Conservation (phyloP, 2,888 invertebrate genomes). For the Clusia tigrina region DNA sequence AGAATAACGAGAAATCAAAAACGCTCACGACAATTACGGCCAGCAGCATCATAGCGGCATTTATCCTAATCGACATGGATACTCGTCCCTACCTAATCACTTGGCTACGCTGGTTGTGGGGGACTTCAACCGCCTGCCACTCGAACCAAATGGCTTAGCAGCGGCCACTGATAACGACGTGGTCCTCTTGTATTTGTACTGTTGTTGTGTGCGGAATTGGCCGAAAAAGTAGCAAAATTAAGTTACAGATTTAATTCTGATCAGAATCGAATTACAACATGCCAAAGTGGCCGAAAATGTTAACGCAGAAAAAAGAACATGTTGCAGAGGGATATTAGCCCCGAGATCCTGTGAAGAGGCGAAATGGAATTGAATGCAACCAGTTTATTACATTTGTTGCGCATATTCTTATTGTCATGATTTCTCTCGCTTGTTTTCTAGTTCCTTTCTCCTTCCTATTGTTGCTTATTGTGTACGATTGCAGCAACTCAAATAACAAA, state of each 20-base stretch:
- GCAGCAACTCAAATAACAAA: neutral
- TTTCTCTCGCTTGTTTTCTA: neutral
- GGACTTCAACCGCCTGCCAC: neutral
- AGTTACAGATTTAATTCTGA: slow-evolving; percentile 34
- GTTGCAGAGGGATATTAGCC: neutral
- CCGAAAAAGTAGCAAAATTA: slow-evolving; percentile 22
- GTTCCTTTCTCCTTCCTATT: neutral
- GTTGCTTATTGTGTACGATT: slow-evolving; percentile 3
- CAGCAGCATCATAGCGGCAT: no score
- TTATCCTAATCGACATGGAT: no score
- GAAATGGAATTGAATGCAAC: slow-evolving; percentile 5
- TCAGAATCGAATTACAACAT: slow-evolving; percentile 31
- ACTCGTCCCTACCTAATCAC: no score
- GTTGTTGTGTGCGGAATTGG: neutral
- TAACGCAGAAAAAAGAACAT: neutral
- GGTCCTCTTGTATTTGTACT: neutral
- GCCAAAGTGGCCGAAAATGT: neutral
- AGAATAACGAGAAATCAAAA: no score
- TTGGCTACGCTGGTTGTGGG: neutral
- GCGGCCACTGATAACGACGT: neutral
- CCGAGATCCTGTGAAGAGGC: neutral
- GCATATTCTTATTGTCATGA: neutral
- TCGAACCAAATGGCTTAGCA: neutral
- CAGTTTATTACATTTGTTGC: slow-evolving; percentile 2
- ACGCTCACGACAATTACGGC: no score